Evolutionary conservation across 1,140 invertebrate species (phyloP).

Genomic region (Trissolcus basalis): DNA sequence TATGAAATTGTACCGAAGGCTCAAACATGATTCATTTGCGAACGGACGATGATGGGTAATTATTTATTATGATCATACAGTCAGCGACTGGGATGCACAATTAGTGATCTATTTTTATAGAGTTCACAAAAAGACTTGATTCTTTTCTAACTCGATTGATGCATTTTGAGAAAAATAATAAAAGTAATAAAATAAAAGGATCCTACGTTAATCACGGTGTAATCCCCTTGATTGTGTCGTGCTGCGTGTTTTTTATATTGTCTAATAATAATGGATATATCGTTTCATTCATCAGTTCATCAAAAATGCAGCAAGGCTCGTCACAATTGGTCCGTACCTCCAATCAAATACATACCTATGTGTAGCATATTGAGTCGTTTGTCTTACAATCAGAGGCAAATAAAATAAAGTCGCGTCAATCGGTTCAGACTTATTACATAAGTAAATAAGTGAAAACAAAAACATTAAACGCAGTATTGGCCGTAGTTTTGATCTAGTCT

Average conservation of each 20-base stretch:
- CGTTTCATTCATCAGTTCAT: conserved; percentile 10
- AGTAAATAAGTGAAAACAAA: conserved; percentile 28
- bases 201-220: conserved; percentile 5
- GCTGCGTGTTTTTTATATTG: conserved; percentile 25
- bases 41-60: conserved; percentile 15
- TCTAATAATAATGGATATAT: conserved; percentile 8
- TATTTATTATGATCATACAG: conserved; percentile 2
- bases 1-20: conserved; percentile 23
- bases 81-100: conserved; percentile 26
- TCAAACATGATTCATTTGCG: conserved; percentile 29
- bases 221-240: conserved; percentile 8
- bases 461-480: conserved; percentile 56
- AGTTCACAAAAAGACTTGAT: conserved; percentile 26
- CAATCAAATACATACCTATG: conserved; percentile 24
- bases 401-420: conserved; percentile 36
- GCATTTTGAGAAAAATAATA: conserved; percentile 19
- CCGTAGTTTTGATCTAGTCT: conserved; percentile 70
- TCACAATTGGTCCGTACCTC: conserved; percentile 36
- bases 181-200: too few species aligned
- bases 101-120: conserved; percentile 17
- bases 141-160: conserved; percentile 14
- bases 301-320: conserved; percentile 30
- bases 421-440: conserved; percentile 33
- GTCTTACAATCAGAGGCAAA: conserved; percentile 29
- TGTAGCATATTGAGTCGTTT: conserved; percentile 43